phyloP scores from a whole-genome alignment of 2,113 vertebrate genomes.

The Epinephelus fuscoguttatus region DNA sequence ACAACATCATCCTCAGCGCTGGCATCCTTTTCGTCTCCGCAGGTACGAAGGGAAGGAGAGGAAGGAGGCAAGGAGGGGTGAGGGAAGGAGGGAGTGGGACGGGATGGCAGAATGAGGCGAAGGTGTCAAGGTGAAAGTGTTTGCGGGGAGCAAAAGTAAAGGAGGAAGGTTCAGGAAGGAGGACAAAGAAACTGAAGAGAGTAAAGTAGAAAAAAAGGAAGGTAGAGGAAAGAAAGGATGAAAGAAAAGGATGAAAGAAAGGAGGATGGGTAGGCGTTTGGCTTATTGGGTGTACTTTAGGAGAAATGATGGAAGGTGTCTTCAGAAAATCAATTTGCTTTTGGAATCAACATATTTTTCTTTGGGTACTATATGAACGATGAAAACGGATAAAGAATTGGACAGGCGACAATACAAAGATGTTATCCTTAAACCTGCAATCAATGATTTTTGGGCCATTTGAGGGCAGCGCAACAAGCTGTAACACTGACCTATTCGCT shows the following conservation, averaged over 20 bases:
- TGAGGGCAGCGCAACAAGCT: background rate
- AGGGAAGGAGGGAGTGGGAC: background rate
- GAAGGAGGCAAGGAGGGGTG: background rate
- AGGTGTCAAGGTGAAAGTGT: conserved; percentile 1
- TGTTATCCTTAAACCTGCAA: background rate
- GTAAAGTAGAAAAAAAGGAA: background rate
- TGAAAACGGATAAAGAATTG: background rate
- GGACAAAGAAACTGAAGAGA: background rate
- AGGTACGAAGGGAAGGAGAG: conserved; percentile 81
- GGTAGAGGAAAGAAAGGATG: background rate
- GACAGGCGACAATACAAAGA: conserved; percentile 5
- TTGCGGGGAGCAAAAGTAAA: background rate
- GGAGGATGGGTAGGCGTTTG: background rate
- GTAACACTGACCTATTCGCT: background rate
- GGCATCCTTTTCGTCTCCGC: conserved; percentile 99
- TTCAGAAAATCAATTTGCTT: conserved; percentile 10
- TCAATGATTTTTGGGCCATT: background rate
- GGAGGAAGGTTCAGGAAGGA: background rate
- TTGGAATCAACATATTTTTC: background rate
- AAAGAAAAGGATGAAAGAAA: background rate
- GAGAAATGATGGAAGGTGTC: background rate
- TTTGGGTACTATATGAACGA: background rate
- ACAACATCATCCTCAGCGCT: conserved; percentile 99
- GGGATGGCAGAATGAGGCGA: background rate
- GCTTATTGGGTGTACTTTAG: background rate